A percentile compares a stretch with the other conserved stretches of the same genome.
phyloP scores from a whole-genome alignment of 2,113 vertebrate species.

The Pogonocichla stellata region DNA sequence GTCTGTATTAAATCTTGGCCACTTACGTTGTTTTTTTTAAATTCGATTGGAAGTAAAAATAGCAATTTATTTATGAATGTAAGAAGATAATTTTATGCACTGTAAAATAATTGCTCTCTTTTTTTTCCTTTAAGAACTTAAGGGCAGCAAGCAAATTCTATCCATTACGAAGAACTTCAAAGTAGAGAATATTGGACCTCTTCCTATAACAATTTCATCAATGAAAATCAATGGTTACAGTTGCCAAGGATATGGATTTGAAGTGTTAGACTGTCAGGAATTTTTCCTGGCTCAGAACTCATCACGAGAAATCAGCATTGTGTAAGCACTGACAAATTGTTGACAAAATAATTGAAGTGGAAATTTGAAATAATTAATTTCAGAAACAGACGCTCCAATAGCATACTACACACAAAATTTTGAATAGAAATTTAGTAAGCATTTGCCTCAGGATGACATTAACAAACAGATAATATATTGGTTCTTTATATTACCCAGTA shows the following conservation, averaged over 20 bases:
- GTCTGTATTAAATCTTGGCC: background rate
- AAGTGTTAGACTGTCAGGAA: slow-evolving; percentile 89
- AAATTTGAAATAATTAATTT: slow-evolving; percentile 9
- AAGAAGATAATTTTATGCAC: background rate
- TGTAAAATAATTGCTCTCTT: background rate
- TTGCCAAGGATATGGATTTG: slow-evolving; percentile 96
- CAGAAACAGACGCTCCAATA: background rate
- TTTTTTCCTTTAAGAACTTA: slow-evolving; percentile 77
- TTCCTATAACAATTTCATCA: slow-evolving; percentile 90
- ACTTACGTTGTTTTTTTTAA: background rate
- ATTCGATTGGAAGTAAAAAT: background rate
- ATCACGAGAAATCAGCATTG: slow-evolving; percentile 92
- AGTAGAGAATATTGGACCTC: slow-evolving; percentile 93
- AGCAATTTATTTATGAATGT: background rate
- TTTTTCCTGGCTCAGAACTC: slow-evolving; percentile 89
- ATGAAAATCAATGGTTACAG: slow-evolving; percentile 96
- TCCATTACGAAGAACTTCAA: slow-evolving; percentile 94
- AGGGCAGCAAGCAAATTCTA: slow-evolving; percentile 88
- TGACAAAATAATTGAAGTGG: background rate
- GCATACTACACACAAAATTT: background rate
- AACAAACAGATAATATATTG: background rate
- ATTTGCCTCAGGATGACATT: background rate
- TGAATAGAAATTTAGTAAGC: background rate
- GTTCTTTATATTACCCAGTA: background rate
- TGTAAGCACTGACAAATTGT: slow-evolving; percentile 77